Evolutionary conservation across 2,113 vertebrate species (phyloP), one percentile per base, ranked within the genome.

Genomic region (Bujurquina vittata): DNA sequence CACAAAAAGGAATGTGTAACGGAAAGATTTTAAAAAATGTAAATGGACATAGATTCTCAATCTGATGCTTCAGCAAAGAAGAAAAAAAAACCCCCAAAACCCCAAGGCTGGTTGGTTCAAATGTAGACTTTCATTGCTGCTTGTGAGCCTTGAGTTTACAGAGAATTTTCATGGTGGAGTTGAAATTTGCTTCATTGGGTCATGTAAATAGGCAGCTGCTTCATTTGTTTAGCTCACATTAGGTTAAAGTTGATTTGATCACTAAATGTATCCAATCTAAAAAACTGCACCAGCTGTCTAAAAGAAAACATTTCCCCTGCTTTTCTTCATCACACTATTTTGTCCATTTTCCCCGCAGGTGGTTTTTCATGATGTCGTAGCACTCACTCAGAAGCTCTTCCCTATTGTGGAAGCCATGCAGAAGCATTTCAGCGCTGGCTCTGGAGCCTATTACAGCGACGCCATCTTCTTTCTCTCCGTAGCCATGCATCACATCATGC

Each of bases 381-480:
- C 88, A 37, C 94, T 99, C 90, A 97, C 97, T 0, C 96, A 97
- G 80, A 97, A 97, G 94, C 96, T 99, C 62, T 97, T 97, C 79
- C 98, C 98, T 0, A 89, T 98, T 0, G 97, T 99, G 29, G 96
- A 97, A 93, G 96, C 97, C 86, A 98, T 99, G 98, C 98, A 99
- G 96, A 97, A 97, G 88, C 96, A 98, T 93, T 99, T 99, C 96
- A 99, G 98, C 0, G 97, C 98, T 0, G 98, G 98, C 82, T 96
- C 96, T 0, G 97, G 97, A 11, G 95, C 98, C 60, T 99, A 99
- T 93, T 99, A 99, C 95, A 97, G 98, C 0, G 98, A 99, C 49
- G 94, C 98, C 31, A 98, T 99, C 95, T 99, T 99, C 95, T 99
- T 99, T 94, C 95, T 99, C 82, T 99, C 98, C 0, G 97, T 99